Conservation (phyloP, 2,888 invertebrate genomes). For the Polymixis flavicincta region DNA sequence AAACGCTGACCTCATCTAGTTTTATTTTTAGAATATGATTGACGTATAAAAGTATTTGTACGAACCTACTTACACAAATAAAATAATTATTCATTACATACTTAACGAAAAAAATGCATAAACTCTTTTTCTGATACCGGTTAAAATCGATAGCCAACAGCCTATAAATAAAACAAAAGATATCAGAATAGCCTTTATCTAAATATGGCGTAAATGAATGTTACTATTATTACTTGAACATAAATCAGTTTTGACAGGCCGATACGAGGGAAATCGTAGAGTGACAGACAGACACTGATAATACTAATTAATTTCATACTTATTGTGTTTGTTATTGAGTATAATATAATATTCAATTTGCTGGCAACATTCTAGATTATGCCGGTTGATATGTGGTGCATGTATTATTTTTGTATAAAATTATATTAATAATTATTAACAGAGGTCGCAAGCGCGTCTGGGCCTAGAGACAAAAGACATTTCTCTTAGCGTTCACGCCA, state of each 20-base stretch:
- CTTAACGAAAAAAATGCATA: background rate
- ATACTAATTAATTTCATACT: slow-evolving; percentile 69
- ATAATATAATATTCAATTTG: slow-evolving; percentile 68
- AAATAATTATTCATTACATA: background rate
- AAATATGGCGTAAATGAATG: slow-evolving; percentile 57
- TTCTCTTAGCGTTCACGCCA: no score
- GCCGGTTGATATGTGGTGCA: background rate
- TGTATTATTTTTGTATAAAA: background rate
- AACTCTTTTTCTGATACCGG: background rate
- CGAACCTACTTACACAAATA: no score
- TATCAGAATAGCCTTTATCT: slow-evolving; percentile 35
- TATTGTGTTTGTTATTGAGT: slow-evolving; percentile 45
- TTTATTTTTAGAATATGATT: no score
- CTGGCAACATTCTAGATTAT: slow-evolving; percentile 38
- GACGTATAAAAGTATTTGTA: no score
- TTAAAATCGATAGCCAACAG: slow-evolving; percentile 5
- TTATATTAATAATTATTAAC: background rate
- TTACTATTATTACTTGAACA: slow-evolving; percentile 59
- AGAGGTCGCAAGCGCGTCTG: no score
- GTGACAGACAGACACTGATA: slow-evolving; percentile 69
- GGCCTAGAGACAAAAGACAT: no score
- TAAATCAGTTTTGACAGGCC: slow-evolving; percentile 67
- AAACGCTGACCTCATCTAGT: no score
- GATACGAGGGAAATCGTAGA: slow-evolving; percentile 60
- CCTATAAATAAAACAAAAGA: slow-evolving; percentile 43